These are phyloP conservation scores for Aphaenogaster floridana DNA, from an alignment of 1,140 invertebrate species.

Conservation along the genomic window DNA sequence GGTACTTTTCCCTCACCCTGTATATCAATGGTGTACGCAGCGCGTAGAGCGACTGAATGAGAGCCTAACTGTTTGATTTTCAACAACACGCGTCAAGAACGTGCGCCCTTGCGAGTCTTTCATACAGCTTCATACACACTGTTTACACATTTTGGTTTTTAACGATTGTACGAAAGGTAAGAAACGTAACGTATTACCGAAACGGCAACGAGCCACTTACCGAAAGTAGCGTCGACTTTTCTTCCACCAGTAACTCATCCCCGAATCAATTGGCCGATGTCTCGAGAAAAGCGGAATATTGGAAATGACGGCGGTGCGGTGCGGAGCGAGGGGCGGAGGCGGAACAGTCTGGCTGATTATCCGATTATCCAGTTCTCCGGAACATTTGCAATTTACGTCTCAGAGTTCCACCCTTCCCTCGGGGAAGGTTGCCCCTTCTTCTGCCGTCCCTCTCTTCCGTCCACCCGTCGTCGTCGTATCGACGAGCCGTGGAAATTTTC, in stretches of 20 bases:
- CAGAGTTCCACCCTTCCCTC: constrained; percentile 71
- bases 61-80: background rate
- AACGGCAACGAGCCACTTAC: constrained; percentile 59
- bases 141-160: background rate
- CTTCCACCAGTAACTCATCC: constrained; percentile 73
- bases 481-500: constrained; percentile 53
- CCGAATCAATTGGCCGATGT: constrained; percentile 77
- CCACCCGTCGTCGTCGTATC: constrained; percentile 19
- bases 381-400: constrained; percentile 83
- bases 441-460: background rate
- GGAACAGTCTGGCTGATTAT: constrained; percentile 86
- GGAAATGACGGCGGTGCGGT: constrained; percentile 76
- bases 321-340: constrained; percentile 79
- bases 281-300: constrained; percentile 83
- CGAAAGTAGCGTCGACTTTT: constrained; percentile 64
- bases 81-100: no score
- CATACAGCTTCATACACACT: no score
- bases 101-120: no score
- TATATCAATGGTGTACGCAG: no score
- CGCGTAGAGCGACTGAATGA: no score
- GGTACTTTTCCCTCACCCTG: no score
- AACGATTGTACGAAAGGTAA: background rate
- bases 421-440: constrained; percentile 43
- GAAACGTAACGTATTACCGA: background rate
- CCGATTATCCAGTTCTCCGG: constrained; percentile 85